phyloP scores from a whole-genome alignment of 2,797 vertebrate genomes.

The Alcedo atthis region DNA sequence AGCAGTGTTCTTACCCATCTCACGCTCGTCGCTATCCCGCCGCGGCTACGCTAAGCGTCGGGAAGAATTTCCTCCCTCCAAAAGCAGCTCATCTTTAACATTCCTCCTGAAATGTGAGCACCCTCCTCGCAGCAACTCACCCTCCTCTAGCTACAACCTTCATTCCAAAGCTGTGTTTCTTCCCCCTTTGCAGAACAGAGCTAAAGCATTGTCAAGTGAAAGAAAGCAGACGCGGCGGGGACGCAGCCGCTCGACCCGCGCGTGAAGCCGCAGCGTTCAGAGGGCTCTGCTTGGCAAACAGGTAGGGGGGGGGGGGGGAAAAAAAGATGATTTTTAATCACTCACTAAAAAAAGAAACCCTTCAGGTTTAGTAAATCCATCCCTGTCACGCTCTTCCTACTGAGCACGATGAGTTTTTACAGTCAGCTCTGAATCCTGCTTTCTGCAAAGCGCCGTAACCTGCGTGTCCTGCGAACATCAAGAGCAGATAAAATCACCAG shows the following conservation, averaged over 20 bases:
- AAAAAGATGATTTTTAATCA: background rate
- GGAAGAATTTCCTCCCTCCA: background rate
- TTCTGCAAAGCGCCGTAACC: background rate
- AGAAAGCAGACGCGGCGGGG: slow-evolving; percentile 55
- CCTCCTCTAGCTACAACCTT: background rate
- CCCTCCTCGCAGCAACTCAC: background rate
- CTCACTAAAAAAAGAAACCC: background rate
- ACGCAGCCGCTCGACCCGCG: background rate
- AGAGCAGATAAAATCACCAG: background rate
- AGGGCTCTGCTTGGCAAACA: background rate
- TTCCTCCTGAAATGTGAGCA: slow-evolving; percentile 43
- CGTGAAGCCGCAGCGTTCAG: background rate
- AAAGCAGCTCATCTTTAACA: slow-evolving; percentile 9
- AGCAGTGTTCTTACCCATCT: slow-evolving; percentile 18
- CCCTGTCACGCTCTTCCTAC: background rate
- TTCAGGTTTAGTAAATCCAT: background rate
- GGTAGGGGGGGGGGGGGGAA: background rate
- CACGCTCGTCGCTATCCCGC: background rate
- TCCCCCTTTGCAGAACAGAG: background rate
- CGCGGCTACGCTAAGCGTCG: background rate
- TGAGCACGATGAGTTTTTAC: background rate
- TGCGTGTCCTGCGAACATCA: background rate
- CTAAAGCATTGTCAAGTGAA: slow-evolving; percentile 24
- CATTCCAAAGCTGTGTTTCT: slow-evolving; percentile 44
- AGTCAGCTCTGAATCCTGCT: background rate